Percentiles rank a stretch among this genome's conserved stretches.
Evolutionary conservation across 2,888 invertebrate species (phyloP).

Genomic region (Leucania comma): DNA sequence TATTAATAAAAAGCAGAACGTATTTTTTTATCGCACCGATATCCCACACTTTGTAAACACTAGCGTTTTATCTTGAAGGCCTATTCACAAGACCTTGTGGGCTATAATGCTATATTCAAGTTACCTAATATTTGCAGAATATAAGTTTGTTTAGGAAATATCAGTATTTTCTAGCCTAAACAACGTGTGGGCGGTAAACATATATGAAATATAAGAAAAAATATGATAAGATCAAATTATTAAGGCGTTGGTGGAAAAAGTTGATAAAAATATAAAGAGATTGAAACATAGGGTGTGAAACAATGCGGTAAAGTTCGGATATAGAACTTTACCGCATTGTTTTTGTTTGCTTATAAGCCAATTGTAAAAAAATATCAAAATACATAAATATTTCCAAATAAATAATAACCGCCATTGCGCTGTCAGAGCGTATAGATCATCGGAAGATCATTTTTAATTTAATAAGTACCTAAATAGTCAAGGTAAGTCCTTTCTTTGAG

Average conservation of each 20-base stretch:
- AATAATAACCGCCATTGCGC: too few species aligned
- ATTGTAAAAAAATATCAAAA: too few species aligned
- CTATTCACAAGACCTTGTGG: slow-evolving; percentile 14
- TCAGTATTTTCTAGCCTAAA: slow-evolving; percentile 27
- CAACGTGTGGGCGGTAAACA: slow-evolving; percentile 28
- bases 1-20: background rate
- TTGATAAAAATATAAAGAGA: slow-evolving; percentile 5
- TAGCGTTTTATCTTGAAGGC: background rate
- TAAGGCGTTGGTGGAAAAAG: slow-evolving; percentile 17
- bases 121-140: slow-evolving; percentile 40
- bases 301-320: too few species aligned
- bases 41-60: background rate
- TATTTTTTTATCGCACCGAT: background rate
- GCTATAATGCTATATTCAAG: slow-evolving; percentile 24
- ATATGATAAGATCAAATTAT: slow-evolving; percentile 43
- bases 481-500: too few species aligned
- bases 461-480: too few species aligned
- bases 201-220: slow-evolving; percentile 39
- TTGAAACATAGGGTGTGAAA: background rate
- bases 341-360: too few species aligned
- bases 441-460: too few species aligned
- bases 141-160: slow-evolving; percentile 35
- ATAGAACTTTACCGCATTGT: too few species aligned
- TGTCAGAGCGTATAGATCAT: too few species aligned
- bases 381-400: too few species aligned